Base-by-base conservation (phyloP, 2,888 invertebrate species). In the Abrostola triplasia region DNA sequence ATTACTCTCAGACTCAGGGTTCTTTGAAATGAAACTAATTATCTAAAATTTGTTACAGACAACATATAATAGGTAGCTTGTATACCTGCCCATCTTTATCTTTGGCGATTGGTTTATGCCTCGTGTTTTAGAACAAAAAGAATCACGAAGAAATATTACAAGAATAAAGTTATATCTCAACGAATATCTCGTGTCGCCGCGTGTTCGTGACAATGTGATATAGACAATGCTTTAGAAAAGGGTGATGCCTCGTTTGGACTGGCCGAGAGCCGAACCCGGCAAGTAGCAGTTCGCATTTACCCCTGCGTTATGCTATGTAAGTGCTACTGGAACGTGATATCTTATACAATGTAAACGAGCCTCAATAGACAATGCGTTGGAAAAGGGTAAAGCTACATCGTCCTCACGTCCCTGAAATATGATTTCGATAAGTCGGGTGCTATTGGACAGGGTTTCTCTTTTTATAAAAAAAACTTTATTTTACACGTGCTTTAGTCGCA, bases 401-500 rank as follows among this genome's bases (percentile, higher is more conserved):
- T 87, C 87, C 89, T 87, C 93, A 93, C 92, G 93, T 92, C 87
- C 86, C 87, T 93, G 92, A 93, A 93, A 93, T 93, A 93, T 93
- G 93, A 93, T 92, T 93, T 92, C 93, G 92, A 93, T 93, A 93
- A 93, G 90, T 92, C 90, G 91, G 88, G 85, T 84, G 88, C 90
- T 92, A 92, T 93, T 92, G 92, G 91, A 89, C 90, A 84, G 84
- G 87, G 87, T 85, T 87, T 82, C 77, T 82, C 87, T 88, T 90
- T 90, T 90, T 89, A 89, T 88, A 89, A 89, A 89, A 90, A 89
- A 90, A 88, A 87, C 85, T 90, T 88, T 90, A 90, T 90, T 88
- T 88, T 88, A 89, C 88, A 88, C 85, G 85, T 87, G 84, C 86
- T 88, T 86, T 84, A 84, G 80, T 80, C 77, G 44, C 68, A 76